Conservation (phyloP, 2,113 vertebrate genomes). For the Neodon shergylaensis region DNA sequence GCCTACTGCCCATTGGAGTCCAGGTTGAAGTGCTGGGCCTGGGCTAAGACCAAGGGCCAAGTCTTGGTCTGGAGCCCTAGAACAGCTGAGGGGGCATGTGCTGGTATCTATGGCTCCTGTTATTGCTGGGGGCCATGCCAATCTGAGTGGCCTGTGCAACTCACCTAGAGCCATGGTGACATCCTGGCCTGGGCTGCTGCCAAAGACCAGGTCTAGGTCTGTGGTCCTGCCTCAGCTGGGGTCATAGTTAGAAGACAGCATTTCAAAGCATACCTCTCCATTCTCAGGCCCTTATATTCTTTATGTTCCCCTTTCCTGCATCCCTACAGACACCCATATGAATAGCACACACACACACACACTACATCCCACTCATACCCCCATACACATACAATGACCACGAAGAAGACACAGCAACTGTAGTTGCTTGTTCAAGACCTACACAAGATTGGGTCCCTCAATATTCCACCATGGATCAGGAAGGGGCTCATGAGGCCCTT, state of each 20-base stretch:
- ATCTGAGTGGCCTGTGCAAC: background rate
- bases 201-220: background rate
- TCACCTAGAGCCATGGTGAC: background rate
- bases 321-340: background rate
- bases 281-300: background rate
- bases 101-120: background rate
- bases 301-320: background rate
- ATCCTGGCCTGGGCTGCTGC: background rate
- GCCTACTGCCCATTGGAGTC: background rate
- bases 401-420: background rate
- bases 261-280: background rate
- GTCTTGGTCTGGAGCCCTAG: background rate
- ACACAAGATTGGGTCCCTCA: background rate
- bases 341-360: background rate
- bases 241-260: background rate
- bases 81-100: background rate
- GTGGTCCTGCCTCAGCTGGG: background rate
- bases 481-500: background rate
- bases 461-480: background rate
- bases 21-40: background rate
- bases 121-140: background rate
- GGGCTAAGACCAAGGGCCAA: background rate
- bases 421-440: background rate
- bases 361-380: background rate
- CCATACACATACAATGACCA: background rate